Evolutionary conservation across 2,888 invertebrate genomes (phyloP).

Genomic region (Mellilla xanthometata): DNA sequence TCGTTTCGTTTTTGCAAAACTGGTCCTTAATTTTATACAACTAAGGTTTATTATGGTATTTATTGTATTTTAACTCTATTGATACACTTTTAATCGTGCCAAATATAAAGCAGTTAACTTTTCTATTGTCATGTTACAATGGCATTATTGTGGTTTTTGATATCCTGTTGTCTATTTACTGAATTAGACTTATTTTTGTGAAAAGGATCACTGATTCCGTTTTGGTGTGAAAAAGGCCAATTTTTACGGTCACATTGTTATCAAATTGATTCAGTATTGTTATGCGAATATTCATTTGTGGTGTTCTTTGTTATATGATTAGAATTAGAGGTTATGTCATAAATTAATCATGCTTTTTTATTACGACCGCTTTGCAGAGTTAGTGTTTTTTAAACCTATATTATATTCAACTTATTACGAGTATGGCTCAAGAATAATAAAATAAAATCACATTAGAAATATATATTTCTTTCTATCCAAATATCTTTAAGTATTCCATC

Average conservation of each 20-base stretch:
- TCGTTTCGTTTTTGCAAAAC: neutral
- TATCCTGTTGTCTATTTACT: conserved; percentile 40
- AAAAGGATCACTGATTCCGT: conserved; percentile 20
- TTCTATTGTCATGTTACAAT: conserved; percentile 46
- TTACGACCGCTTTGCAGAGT: too few species aligned
- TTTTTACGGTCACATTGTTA: conserved; percentile 41
- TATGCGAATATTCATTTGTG: conserved; percentile 12
- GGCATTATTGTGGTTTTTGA: conserved; percentile 39
- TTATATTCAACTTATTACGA: too few species aligned
- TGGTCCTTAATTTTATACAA: neutral
- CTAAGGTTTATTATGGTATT: conserved; percentile 2
- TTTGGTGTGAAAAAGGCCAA: conserved; percentile 39
- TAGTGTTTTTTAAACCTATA: too few species aligned
- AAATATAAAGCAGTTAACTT: conserved; percentile 51
- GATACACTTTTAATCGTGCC: conserved; percentile 32
- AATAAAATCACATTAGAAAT: too few species aligned
- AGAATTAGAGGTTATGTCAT: too few species aligned
- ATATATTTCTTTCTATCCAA: too few species aligned
- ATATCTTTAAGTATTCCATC: too few species aligned
- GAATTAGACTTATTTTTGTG: conserved; percentile 44
- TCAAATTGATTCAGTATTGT: conserved; percentile 35
- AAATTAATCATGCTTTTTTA: too few species aligned
- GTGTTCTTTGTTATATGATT: neutral
- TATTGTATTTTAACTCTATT: neutral
- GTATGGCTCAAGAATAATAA: too few species aligned